A percentile compares a stretch with the other conserved stretches of the same genome.
Evolutionary conservation across 1,140 invertebrate genomes (phyloP).

Genomic region (Parasteatoda tepidariorum): DNA sequence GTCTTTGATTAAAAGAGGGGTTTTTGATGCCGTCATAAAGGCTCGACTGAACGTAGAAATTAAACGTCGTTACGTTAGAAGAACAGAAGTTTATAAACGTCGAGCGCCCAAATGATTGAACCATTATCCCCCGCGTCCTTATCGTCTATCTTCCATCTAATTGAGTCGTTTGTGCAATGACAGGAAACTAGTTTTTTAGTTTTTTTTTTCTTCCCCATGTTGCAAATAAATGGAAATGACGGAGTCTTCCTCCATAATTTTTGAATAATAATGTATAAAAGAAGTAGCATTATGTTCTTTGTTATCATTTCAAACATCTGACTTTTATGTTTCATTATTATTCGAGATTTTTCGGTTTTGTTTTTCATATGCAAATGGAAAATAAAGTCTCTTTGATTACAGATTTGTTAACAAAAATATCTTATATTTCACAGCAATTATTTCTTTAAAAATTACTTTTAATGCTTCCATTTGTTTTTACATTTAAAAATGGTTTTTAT

Average conservation of each 20-base stretch:
- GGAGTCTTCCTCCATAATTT: neutral
- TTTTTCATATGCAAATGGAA: no score
- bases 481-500: no score
- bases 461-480: no score
- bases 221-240: neutral
- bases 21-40: slow-evolving; percentile 57
- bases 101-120: slow-evolving; percentile 15
- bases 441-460: no score
- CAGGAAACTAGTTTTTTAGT: neutral
- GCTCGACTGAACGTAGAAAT: slow-evolving; percentile 44
- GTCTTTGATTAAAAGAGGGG: slow-evolving; percentile 51
- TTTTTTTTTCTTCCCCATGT: neutral
- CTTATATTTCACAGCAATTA: no score
- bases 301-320: neutral
- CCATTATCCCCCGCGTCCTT: slow-evolving; percentile 33
- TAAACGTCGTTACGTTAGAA: slow-evolving; percentile 52
- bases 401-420: no score
- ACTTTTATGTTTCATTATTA: neutral
- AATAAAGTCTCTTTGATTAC: no score
- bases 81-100: slow-evolving; percentile 38
- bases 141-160: slow-evolving; percentile 50
- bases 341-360: no score
- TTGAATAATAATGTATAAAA: neutral
- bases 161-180: slow-evolving; percentile 52
- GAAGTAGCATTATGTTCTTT: neutral